Evolutionary conservation across 2,113 vertebrate genomes (phyloP), one percentile per base, ranked within the genome.

Genomic region (Poecile atricapillus): DNA sequence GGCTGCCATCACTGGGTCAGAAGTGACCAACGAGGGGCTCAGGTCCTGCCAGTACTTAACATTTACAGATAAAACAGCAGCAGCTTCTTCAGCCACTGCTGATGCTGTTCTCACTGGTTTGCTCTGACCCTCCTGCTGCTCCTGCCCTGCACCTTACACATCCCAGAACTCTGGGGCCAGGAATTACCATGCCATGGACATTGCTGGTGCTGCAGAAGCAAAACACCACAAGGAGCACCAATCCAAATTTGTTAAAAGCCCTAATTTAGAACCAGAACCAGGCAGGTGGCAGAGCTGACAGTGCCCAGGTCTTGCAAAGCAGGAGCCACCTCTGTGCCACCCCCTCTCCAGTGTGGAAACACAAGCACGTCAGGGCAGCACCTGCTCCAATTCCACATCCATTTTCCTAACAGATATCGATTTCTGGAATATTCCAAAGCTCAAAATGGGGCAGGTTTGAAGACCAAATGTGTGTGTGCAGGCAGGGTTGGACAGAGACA

Each of bases 241-340:
- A 64, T 2, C 11, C 60, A 2, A 33, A 3, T 0, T 7, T 0
- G 0, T 31, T 16, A 4, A 20, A 60, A 43, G 24, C 2, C 0
- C 31, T 17, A 7, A 2, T 19, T 37, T 7, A 44, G 47, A 73
- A 5, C 7, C 30, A 64, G 39, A 44, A 24, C 5, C 3, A 21
- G 49, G 74, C 64, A 71, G 71, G 35, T 0, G 28, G 62, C 77
- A 92, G 37, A 53, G 20, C 10, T 1, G 5, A 7, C 6, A 14
- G 28, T 28, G 35, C 12, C 4, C 17, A 39, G 50, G 63, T 3
- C 44, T 6, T 24, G 33, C 68, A 71, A 25, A 35, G 53, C 78
- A 31, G 37, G 39, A 84, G 41, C 16, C 44, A 20, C 18, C 22
- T 7, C 19, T 5, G 49, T 13, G 55, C 82, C 63, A n/a, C 5